Percentiles rank a stretch among this genome's conserved stretches.
Conservation (phyloP, 92 coral and sea anemone species). For the Galaxea fascicularis region DNA sequence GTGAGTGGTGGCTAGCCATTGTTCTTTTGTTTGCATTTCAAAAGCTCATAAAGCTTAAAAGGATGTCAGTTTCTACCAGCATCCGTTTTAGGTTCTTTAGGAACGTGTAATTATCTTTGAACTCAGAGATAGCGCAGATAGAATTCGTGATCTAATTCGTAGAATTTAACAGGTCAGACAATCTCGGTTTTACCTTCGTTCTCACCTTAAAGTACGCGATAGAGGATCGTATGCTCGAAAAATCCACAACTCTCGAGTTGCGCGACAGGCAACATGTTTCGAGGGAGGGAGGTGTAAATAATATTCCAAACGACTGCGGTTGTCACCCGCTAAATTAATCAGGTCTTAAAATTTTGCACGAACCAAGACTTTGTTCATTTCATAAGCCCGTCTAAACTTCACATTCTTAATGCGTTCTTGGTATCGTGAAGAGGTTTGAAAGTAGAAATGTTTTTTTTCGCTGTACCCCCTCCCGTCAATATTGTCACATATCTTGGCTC, state of each 20-base stretch:
- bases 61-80: neutral
- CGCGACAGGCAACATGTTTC: conserved; percentile 9
- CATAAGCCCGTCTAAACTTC: neutral
- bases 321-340: neutral
- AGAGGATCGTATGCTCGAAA: neutral
- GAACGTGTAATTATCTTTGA: neutral
- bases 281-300: neutral
- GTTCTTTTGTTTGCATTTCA: neutral
- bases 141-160: neutral
- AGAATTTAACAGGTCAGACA: neutral
- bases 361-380: neutral
- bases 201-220: neutral
- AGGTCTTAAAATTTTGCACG: neutral
- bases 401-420: neutral
- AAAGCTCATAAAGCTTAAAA: neutral
- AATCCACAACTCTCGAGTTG: neutral
- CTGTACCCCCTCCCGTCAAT: neutral
- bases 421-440: neutral
- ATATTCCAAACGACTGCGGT: neutral
- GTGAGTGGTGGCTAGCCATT: neutral
- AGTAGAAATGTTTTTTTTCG: neutral
- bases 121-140: neutral
- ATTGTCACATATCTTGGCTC: neutral
- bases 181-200: neutral
- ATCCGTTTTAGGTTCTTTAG: neutral